phyloP scores from a whole-genome alignment of 2,797 vertebrate species.

The Alectoris magna region DNA sequence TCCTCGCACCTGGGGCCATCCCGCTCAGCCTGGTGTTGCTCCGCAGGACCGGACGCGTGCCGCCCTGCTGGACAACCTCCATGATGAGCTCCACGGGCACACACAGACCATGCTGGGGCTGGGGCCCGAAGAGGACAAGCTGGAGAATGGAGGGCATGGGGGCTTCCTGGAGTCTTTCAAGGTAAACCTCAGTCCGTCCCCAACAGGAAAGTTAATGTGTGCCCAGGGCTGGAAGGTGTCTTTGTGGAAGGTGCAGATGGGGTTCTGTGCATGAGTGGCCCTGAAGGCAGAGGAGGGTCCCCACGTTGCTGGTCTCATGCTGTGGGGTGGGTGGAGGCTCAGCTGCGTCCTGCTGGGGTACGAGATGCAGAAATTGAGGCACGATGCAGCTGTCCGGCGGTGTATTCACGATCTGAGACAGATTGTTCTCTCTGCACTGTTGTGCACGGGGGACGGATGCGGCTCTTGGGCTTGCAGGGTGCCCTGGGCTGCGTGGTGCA shows the following conservation, averaged over 20 bases:
- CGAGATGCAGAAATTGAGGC: accelerated
- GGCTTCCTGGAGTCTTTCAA: constrained; percentile 98
- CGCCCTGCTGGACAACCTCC: constrained; percentile 93
- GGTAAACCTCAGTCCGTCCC: constrained; percentile 76
- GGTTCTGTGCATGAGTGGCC: accelerated
- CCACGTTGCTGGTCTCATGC: no score
- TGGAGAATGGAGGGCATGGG: constrained; percentile 95
- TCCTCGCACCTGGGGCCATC: not conserved
- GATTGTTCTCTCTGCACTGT: no score
- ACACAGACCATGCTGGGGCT: constrained; percentile 93
- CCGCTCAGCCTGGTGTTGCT: not conserved
- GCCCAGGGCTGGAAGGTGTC: accelerated
- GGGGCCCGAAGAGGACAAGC: constrained; percentile 92
- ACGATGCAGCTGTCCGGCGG: accelerated
- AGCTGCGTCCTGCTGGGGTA: not conserved
- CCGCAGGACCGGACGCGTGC: constrained; percentile 92
- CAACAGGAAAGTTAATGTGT: not conserved
- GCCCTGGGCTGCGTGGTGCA: not conserved
- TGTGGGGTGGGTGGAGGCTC: not conserved
- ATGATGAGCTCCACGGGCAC: constrained; percentile 93
- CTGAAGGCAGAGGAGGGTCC: not conserved
- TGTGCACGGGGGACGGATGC: not conserved
- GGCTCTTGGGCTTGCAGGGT: constrained; percentile 51
- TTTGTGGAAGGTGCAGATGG: accelerated
- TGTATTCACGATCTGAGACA: accelerated